These are phyloP conservation scores for Pardalotus punctatus DNA, from an alignment of 2,113 vertebrate species.

Conservation along the genomic window DNA sequence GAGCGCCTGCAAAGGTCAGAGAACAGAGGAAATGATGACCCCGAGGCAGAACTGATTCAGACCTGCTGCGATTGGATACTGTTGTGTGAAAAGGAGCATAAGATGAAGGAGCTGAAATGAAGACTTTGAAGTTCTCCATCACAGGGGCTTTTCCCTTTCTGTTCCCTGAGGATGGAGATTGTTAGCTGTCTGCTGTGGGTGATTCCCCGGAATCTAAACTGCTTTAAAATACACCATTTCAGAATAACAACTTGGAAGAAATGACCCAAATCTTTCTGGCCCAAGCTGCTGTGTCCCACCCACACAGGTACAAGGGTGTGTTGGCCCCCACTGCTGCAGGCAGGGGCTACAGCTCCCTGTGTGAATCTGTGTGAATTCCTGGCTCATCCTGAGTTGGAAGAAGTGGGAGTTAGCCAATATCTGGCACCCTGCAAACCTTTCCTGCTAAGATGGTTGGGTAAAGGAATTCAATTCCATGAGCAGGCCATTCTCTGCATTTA, in stretches of 20 bases:
- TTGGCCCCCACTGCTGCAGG: background rate
- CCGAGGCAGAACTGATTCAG: background rate
- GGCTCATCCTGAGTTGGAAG: background rate
- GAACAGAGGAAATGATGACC: background rate
- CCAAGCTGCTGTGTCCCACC: background rate
- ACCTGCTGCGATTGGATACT: background rate
- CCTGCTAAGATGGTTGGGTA: background rate
- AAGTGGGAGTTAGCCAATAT: background rate
- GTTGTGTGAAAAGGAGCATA: background rate
- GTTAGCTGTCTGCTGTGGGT: background rate
- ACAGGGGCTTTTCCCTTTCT: background rate
- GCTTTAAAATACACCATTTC: background rate
- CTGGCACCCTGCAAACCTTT: background rate
- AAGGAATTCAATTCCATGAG: background rate
- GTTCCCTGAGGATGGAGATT: background rate
- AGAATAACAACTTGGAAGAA: background rate
- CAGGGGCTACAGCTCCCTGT: background rate
- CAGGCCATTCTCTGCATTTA: background rate
- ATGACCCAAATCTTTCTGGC: background rate
- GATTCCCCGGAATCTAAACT: background rate
- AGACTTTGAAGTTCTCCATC: background rate
- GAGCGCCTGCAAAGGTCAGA: background rate
- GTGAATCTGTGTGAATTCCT: accelerated
- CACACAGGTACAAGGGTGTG: background rate
- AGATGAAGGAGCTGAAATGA: background rate